phyloP scores from a whole-genome alignment of 2,113 vertebrate genomes.

The Petromus typicus region DNA sequence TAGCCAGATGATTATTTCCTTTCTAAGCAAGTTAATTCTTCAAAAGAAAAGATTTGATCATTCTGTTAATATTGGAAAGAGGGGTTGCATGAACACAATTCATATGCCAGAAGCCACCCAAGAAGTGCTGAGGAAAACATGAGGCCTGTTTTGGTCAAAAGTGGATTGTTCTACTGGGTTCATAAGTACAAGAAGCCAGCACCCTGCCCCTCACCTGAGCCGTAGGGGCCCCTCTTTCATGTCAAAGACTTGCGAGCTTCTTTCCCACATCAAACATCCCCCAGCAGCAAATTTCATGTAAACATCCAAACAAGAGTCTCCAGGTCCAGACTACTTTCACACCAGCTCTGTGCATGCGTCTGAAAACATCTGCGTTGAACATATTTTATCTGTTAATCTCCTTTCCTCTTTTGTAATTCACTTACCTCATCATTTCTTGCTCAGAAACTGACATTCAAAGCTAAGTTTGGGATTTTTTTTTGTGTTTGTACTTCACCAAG shows the following conservation, averaged over 20 bases:
- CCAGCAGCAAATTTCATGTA: background rate
- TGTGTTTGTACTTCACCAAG: background rate
- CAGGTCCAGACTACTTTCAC: background rate
- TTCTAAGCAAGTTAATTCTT: background rate
- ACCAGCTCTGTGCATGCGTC: background rate
- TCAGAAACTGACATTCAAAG: background rate
- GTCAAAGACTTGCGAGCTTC: background rate
- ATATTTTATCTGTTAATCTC: background rate
- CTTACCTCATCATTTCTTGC: background rate
- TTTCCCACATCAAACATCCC: background rate
- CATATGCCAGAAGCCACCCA: background rate
- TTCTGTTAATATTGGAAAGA: background rate
- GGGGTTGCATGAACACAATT: background rate
- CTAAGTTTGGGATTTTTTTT: background rate
- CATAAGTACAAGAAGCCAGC: background rate
- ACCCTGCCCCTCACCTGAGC: background rate
- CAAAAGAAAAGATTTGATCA: background rate
- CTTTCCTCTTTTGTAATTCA: background rate
- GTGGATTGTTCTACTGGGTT: background rate
- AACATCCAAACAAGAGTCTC: background rate
- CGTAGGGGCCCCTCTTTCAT: background rate
- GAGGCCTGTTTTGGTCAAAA: rapidly evolving
- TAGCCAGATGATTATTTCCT: background rate
- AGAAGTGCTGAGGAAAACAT: background rate
- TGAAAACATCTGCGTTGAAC: background rate